Evolutionary conservation across 2,113 vertebrate genomes (phyloP).

Genomic region (Felis chaus): DNA sequence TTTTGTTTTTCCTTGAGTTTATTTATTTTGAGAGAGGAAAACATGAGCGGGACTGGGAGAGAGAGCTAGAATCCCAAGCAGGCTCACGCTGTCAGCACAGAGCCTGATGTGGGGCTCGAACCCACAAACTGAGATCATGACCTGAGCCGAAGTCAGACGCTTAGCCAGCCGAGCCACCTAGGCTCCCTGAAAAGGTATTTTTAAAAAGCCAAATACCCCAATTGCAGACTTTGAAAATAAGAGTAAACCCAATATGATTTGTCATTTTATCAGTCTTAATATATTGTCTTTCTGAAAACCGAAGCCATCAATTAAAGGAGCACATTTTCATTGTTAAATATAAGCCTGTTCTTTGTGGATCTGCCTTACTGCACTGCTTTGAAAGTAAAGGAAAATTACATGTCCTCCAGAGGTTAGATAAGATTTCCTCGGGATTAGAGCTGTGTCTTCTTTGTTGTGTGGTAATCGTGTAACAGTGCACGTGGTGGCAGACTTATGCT

Average conservation of each 20-base stretch:
- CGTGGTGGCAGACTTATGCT: not conserved
- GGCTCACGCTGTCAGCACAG: too few species aligned
- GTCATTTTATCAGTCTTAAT: slow-evolving; percentile 34
- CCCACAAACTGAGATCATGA: too few species aligned
- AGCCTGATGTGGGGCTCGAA: too few species aligned
- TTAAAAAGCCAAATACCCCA: not conserved
- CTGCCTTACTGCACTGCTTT: not conserved
- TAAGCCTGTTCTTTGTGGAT: not conserved
- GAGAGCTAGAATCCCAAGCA: too few species aligned
- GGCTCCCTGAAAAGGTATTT: not conserved
- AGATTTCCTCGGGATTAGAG: not conserved
- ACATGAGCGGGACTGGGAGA: too few species aligned
- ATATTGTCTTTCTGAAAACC: slow-evolving; percentile 3
- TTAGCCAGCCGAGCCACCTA: too few species aligned
- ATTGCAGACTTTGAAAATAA: slow-evolving; percentile 16
- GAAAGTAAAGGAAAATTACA: not conserved
- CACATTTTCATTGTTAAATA: not conserved
- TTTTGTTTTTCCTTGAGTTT: not conserved
- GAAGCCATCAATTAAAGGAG: not conserved
- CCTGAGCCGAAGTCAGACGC: too few species aligned
- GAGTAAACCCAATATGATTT: not conserved
- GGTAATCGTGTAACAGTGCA: not conserved
- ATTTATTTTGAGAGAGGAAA: too few species aligned
- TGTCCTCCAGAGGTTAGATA: not conserved
- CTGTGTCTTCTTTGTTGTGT: not conserved